These are phyloP conservation scores for Lerema accius DNA, from an alignment of 1,140 invertebrate genomes.

Conservation along the genomic window DNA sequence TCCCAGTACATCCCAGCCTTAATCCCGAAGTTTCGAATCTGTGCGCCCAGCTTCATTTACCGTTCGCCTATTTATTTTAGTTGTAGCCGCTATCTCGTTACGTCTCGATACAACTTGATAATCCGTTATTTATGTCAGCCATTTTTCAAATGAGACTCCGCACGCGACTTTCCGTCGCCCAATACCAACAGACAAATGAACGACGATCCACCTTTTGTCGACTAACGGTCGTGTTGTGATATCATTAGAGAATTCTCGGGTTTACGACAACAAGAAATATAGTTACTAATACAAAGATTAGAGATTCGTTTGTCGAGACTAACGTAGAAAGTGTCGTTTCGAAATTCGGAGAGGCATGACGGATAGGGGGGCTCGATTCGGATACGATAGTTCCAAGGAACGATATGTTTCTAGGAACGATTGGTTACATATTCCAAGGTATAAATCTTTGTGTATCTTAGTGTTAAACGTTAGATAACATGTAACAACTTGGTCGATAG, in stretches of 20 bases:
- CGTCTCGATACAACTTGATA: slow-evolving; percentile 71
- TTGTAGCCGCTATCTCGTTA: slow-evolving; percentile 67
- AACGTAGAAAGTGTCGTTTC: slow-evolving; percentile 61
- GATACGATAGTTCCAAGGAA: slow-evolving; percentile 40
- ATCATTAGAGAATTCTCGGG: slow-evolving; percentile 69
- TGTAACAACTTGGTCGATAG: slow-evolving; percentile 18
- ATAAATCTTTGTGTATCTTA: slow-evolving; percentile 22
- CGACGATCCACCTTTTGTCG: slow-evolving; percentile 64
- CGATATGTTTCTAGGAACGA: slow-evolving; percentile 40
- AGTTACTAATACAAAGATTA: slow-evolving; percentile 68
- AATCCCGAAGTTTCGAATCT: slow-evolving; percentile 46
- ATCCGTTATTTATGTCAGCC: slow-evolving; percentile 75
- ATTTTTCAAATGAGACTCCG: slow-evolving; percentile 68
- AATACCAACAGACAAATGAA: slow-evolving; percentile 59
- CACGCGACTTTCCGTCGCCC: slow-evolving; percentile 64
- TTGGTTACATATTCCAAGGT: slow-evolving; percentile 29
- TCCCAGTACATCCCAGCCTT: slow-evolving; percentile 11
- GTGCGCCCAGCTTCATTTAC: slow-evolving; percentile 62
- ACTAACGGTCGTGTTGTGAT: slow-evolving; percentile 74
- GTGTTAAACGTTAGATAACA: slow-evolving; percentile 12
- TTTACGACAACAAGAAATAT: slow-evolving; percentile 70
- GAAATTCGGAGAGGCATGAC: slow-evolving; percentile 56
- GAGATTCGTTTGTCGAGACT: slow-evolving; percentile 49
- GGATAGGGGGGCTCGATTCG: slow-evolving; percentile 51
- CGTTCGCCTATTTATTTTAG: slow-evolving; percentile 70